Percentiles rank a stretch among this genome's conserved stretches.
phyloP scores from a whole-genome alignment of 92 coral and sea anemone genomes.

The Montipora capitata region DNA sequence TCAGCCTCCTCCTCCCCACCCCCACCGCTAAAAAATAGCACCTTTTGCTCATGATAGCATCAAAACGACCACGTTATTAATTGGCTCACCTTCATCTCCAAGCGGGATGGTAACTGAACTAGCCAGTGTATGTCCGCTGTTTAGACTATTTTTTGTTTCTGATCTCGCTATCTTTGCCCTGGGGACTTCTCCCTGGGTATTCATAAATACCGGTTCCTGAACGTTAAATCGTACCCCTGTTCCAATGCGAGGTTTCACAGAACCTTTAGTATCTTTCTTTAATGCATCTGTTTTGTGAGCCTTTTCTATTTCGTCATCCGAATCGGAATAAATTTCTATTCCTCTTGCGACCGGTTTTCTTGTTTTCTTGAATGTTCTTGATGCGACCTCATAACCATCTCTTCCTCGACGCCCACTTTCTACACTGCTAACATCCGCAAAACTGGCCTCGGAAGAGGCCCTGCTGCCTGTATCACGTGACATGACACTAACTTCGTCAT shows the following conservation, averaged over 20 bases:
- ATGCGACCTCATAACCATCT: conserved; percentile 26
- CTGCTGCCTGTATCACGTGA: conserved; percentile 75
- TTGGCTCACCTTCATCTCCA: conserved; percentile 69
- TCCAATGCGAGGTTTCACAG: conserved; percentile 61
- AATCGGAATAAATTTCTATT: conserved; percentile 56
- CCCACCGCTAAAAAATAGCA: background rate
- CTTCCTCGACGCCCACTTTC: conserved; percentile 70
- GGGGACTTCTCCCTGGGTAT: conserved; percentile 49
- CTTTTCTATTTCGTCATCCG: conserved; percentile 64
- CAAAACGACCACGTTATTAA: background rate
- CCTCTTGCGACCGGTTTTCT: conserved; percentile 22
- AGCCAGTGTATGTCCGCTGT: conserved; percentile 80
- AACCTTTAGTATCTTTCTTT: conserved; percentile 5
- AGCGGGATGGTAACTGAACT: conserved; percentile 86
- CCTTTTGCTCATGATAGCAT: background rate
- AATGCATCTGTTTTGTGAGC: conserved; percentile 6
- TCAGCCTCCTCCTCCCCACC: too few species aligned
- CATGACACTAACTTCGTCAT: conserved; percentile 54
- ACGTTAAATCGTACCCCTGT: conserved; percentile 89
- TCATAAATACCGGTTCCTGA: conserved; percentile 54
- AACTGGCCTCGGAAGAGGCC: conserved; percentile 91
- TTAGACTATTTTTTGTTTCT: conserved; percentile 82
- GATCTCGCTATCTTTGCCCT: conserved; percentile 70
- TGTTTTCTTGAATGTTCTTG: conserved; percentile 66
- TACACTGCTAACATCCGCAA: conserved; percentile 91